Evolutionary conservation across 2,113 vertebrate genomes (phyloP).

Genomic region (Balaenoptera acutorostrata): DNA sequence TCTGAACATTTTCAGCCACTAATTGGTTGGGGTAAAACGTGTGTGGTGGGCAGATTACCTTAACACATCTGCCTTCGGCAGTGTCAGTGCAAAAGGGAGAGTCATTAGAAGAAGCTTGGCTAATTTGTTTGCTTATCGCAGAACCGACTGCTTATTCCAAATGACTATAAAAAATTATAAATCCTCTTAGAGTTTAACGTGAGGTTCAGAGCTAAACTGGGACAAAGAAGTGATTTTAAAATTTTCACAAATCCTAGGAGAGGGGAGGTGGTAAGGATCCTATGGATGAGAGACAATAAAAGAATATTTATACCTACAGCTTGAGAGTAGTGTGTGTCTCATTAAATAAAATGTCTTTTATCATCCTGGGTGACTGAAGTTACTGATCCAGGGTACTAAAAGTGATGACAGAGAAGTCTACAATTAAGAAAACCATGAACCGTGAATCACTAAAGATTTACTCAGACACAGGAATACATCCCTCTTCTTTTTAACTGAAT

Average conservation of each 20-base stretch:
- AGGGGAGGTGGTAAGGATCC: background rate
- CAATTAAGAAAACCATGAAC: slow-evolving; percentile 49
- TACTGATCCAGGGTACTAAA: slow-evolving; percentile 33
- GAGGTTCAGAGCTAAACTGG: slow-evolving; percentile 17
- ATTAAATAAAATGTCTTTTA: slow-evolving; percentile 51
- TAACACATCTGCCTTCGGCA: slow-evolving; percentile 26
- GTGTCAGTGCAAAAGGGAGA: slow-evolving; percentile 36
- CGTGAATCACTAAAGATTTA: slow-evolving; percentile 41
- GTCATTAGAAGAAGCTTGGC: slow-evolving; percentile 29
- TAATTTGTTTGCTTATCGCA: slow-evolving; percentile 63
- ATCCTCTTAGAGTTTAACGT: slow-evolving; percentile 51
- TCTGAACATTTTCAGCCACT: slow-evolving; percentile 45
- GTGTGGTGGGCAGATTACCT: slow-evolving; percentile 23
- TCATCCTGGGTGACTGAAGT: slow-evolving; percentile 22
- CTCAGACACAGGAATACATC: slow-evolving; percentile 19
- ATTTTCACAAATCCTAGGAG: slow-evolving; percentile 15
- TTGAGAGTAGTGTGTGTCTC: slow-evolving; percentile 13
- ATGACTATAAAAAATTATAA: slow-evolving; percentile 47
- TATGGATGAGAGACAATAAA: background rate
- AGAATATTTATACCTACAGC: slow-evolving; percentile 28
- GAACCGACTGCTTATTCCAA: slow-evolving; percentile 45
- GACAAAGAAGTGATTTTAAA: slow-evolving; percentile 41
- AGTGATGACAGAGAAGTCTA: background rate
- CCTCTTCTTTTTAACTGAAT: slow-evolving; percentile 35
- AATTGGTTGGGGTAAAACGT: slow-evolving; percentile 38